phyloP scores from a whole-genome alignment of 2,888 invertebrate species.

The Lasioglossum villosulum region DNA sequence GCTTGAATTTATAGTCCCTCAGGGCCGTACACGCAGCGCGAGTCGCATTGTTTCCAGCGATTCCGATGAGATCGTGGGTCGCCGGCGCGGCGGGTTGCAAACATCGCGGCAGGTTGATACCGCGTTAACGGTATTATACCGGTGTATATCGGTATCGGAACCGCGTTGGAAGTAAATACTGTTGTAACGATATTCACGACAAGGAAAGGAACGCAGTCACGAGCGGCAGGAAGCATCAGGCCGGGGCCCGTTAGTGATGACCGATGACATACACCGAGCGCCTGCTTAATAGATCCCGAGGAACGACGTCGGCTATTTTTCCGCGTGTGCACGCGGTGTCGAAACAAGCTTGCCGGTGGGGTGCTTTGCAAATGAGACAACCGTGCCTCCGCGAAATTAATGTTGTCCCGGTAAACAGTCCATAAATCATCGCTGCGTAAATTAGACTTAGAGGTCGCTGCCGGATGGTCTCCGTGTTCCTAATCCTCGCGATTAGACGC shows the following conservation, averaged over 20 bases:
- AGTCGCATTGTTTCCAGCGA: constrained; percentile 52
- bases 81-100: constrained; percentile 17
- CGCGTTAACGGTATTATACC: constrained; percentile 67
- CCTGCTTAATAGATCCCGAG: constrained; percentile 39
- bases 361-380: constrained; percentile 38
- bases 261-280: constrained; percentile 39
- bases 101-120: constrained; percentile 56
- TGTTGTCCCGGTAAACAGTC: constrained; percentile 16
- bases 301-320: background rate
- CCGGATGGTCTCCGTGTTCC: background rate
- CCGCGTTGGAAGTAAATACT: constrained; percentile 59
- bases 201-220: constrained; percentile 48
- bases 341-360: constrained; percentile 27
- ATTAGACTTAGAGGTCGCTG: constrained; percentile 8
- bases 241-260: constrained; percentile 49
- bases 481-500: background rate
- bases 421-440: constrained; percentile 21
- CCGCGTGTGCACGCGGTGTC: constrained; percentile 4
- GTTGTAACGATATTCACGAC: constrained; percentile 67
- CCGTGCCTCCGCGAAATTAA: background rate
- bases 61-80: constrained; percentile 38
- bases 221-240: constrained; percentile 36
- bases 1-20: constrained; percentile 42
- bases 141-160: constrained; percentile 52
- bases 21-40: constrained; percentile 11